Conservation (phyloP, 1,140 invertebrate genomes). For the Trissolcus basalis region DNA sequence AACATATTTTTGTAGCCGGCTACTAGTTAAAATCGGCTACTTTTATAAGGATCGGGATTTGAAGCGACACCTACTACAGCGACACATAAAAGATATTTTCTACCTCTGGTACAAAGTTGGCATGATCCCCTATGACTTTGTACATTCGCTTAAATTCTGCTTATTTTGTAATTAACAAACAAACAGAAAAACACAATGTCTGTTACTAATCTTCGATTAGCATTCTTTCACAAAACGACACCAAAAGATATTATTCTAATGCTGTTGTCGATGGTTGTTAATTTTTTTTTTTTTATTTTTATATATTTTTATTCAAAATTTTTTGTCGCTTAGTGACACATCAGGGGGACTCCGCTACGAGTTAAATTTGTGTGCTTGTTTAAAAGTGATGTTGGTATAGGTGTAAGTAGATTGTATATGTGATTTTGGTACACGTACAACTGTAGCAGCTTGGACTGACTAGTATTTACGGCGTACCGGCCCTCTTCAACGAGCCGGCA, state of each 20-base stretch:
- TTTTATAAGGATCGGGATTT: slow-evolving; percentile 19
- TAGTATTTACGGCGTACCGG: slow-evolving; percentile 38
- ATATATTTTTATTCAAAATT: slow-evolving; percentile 1
- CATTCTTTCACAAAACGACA: not conserved
- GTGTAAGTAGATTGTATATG: slow-evolving; percentile 7
- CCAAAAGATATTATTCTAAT: not conserved
- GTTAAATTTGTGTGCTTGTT: slow-evolving; percentile 33
- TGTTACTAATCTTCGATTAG: not conserved
- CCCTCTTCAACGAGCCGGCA: slow-evolving; percentile 15
- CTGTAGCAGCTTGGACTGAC: slow-evolving; percentile 52
- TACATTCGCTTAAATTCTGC: too few species aligned
- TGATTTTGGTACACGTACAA: slow-evolving; percentile 41
- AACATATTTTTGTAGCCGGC: slow-evolving; percentile 12
- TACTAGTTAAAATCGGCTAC: slow-evolving; percentile 30
- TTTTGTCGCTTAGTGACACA: not conserved
- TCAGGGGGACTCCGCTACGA: slow-evolving; percentile 25
- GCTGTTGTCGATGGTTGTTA: not conserved
- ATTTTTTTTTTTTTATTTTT: slow-evolving; percentile 13
- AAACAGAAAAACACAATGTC: not conserved
- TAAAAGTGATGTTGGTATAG: not conserved
- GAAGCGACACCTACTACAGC: slow-evolving; percentile 52
- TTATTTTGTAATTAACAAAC: too few species aligned
- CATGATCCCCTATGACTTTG: slow-evolving; percentile 15
- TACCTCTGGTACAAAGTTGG: slow-evolving; percentile 44
- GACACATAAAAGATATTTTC: slow-evolving; percentile 42